phyloP scores from a whole-genome alignment of 2,113 vertebrate genomes.

The Melospiza georgiana region DNA sequence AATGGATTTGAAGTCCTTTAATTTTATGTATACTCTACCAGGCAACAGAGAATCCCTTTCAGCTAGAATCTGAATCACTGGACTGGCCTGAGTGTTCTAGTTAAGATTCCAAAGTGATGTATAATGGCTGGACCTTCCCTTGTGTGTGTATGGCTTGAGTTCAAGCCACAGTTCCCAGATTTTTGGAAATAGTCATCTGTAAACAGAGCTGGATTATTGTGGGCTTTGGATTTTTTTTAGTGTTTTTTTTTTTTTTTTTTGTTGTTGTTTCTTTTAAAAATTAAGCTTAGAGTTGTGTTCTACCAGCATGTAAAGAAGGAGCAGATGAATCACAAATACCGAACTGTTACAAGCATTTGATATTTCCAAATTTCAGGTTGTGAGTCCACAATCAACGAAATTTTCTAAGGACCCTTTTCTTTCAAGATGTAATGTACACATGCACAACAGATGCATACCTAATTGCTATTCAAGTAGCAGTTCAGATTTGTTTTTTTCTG shows the following conservation, averaged over 20 bases:
- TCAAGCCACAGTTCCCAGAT: neutral
- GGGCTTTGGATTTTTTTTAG: neutral
- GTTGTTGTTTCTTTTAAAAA: neutral
- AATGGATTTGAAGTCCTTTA: neutral
- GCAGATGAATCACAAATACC: neutral
- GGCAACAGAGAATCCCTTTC: neutral
- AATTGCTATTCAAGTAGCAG: neutral
- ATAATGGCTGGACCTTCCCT: neutral
- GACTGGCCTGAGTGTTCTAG: neutral
- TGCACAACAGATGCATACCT: neutral
- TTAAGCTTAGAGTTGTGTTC: neutral
- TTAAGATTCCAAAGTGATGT: neutral
- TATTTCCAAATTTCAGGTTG: neutral
- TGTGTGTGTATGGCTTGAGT: neutral
- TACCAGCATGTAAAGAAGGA: neutral
- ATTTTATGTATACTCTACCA: neutral
- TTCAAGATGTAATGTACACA: rapidly evolving
- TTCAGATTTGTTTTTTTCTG: neutral
- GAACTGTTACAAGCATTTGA: neutral
- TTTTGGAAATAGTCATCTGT: neutral
- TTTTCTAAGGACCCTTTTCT: neutral
- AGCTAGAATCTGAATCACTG: neutral
- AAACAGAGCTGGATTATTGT: neutral
- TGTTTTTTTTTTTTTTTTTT: too few relatives aligned
- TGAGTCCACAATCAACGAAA: neutral